Evolutionary conservation across 23 tunicate genomes (phyloP), one percentile per base, ranked within the genome.

Genomic region (Trididemnum clinides): DNA sequence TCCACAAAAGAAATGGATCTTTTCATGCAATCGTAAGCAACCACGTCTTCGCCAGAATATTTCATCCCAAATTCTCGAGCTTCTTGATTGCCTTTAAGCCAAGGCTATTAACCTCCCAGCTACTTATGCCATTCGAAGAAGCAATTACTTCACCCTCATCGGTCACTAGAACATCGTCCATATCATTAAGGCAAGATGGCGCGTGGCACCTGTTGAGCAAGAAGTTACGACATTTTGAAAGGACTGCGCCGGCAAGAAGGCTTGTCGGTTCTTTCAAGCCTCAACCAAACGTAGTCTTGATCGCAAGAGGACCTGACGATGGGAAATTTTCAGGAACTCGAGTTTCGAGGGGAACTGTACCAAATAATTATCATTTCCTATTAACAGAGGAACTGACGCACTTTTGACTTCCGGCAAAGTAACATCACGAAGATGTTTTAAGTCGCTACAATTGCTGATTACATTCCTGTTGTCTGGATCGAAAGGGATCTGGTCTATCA

Each of bases 371-470:
- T 73, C 80, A 22, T 37, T 36, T 7, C 86, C 86, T 0, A 82
- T 82, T 35, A 82, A 27, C 39, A 82, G 19, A 33, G 77, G 64
- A 6, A 82, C 77, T 15, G 86, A 36, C 15, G 50, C 86, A 51
- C 28, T 35, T 35, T 64, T 25, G 26, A 82, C 12, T 31, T 27
- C 72, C 2, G 77, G 86, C 34, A 64, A 64, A 12, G 36, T 33
- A 3, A 84, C 50, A 20, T 57, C 78, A 28, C 50, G 25, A 7
- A 84, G 34, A 32, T 70, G 80, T 15, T 71, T 35, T 18, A 2
- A 64, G n/a, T n/a, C n/a, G n/a, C n/a, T n/a, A n/a, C n/a, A n/a
- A n/a, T n/a, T n/a, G n/a, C n/a, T n/a, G n/a, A n/a, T n/a, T n/a
- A n/a, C n/a, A n/a, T n/a, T n/a, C n/a, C n/a, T n/a, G n/a, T n/a